phyloP scores from a whole-genome alignment of 2,888 invertebrate species.

The Gasteruption jaculator region DNA sequence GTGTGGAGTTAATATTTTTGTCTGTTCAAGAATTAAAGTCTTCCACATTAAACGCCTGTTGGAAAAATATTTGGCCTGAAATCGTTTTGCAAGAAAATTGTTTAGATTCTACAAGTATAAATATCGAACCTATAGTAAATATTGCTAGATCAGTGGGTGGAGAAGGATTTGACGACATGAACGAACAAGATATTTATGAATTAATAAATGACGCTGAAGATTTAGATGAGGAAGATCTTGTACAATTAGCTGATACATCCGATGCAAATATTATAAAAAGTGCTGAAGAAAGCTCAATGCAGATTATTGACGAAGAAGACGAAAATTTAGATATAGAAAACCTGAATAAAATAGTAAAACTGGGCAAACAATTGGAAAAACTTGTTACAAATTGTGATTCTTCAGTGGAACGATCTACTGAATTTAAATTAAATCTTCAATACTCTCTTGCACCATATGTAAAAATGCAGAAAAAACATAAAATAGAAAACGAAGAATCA shows the following conservation, averaged over 20 bases:
- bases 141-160: conserved; percentile 8
- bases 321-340: not conserved
- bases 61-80: conserved; percentile 9
- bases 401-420: no score
- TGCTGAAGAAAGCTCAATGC: conserved; percentile 10
- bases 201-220: conserved; percentile 9
- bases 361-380: no score
- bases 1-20: conserved; percentile 7
- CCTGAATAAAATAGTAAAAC: not conserved
- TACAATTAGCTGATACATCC: conserved; percentile 8
- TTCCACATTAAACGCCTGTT: conserved; percentile 9
- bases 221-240: conserved; percentile 8
- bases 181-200: conserved; percentile 8
- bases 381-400: no score
- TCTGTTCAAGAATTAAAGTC: conserved; percentile 8
- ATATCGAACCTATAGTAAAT: conserved; percentile 8
- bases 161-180: conserved; percentile 8
- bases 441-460: no score
- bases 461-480: no score
- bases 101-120: conserved; percentile 8
- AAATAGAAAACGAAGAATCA: no score
- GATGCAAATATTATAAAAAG: conserved; percentile 6
- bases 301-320: conserved; percentile 3
- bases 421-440: no score
- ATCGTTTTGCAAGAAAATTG: conserved; percentile 9